Conservation (phyloP, 2,797 vertebrate species). For the Cichlasoma orientale region DNA sequence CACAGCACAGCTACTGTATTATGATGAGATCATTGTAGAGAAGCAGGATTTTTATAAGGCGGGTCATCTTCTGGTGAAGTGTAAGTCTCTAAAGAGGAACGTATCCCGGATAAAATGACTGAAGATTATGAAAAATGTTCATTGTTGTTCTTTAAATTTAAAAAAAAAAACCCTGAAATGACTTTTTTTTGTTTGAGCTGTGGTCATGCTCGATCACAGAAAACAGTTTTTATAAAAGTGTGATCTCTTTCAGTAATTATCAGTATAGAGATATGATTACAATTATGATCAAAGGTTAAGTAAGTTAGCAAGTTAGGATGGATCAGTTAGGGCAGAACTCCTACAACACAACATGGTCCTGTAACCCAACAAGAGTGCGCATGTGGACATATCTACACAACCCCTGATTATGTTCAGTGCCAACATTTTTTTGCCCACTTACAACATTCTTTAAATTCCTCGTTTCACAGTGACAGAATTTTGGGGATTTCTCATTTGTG, state of each 20-base stretch:
- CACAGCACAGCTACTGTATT: too few species aligned
- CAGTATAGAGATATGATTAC: not conserved
- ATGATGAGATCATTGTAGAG: too few species aligned
- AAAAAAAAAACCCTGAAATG: too few species aligned
- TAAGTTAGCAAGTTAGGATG: not conserved
- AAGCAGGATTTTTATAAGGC: too few species aligned
- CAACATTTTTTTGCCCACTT: not conserved
- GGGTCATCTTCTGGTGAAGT: too few species aligned
- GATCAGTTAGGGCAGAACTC: not conserved
- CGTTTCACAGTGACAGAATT: not conserved
- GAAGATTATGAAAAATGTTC: too few species aligned
- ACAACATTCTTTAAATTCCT: not conserved
- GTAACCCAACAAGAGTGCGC: not conserved
- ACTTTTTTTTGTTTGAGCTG: not conserved
- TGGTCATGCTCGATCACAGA: not conserved
- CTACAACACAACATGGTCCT: not conserved
- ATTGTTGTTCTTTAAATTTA: too few species aligned
- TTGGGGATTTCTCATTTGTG: not conserved
- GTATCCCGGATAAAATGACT: too few species aligned
- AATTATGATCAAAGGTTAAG: not conserved
- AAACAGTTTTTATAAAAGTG: not conserved
- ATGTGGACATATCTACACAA: not conserved
- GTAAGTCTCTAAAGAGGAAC: too few species aligned
- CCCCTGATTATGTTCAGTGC: not conserved
- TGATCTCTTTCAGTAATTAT: not conserved